Percentiles rank a stretch among this genome's conserved stretches.
These are phyloP conservation scores for Hyalella azteca DNA, from an alignment of 2,888 invertebrate genomes.

Conservation along the genomic window DNA sequence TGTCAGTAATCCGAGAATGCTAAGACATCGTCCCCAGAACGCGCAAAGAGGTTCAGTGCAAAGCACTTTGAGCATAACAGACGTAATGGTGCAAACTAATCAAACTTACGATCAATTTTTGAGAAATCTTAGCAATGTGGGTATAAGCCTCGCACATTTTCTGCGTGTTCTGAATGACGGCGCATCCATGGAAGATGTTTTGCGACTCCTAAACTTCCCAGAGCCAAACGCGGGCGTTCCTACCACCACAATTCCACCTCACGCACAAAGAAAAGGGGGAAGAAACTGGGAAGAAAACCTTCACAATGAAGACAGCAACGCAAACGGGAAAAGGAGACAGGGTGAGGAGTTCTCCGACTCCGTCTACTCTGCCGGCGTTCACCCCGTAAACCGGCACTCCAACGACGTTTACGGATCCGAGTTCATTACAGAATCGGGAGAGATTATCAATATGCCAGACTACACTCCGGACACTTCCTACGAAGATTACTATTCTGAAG, in stretches of 20 bases:
- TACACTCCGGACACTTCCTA: neutral
- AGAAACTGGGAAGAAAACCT: no score
- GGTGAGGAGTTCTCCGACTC: neutral
- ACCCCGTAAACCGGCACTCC: neutral
- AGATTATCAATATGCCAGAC: neutral
- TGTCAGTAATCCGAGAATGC: slow-evolving; percentile 3
- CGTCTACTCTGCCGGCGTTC: neutral
- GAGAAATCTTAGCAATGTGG: neutral
- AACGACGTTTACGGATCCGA: neutral
- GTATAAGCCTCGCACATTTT: neutral
- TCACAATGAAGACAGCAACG: neutral
- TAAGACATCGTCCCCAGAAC: neutral
- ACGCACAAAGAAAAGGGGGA: neutral
- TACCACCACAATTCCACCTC: neutral
- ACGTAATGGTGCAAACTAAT: neutral
- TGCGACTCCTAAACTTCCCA: neutral
- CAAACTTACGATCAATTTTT: neutral
- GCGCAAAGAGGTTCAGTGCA: neutral
- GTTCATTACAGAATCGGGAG: slow-evolving; percentile 17
- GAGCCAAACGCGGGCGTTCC: neutral
- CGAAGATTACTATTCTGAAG: slow-evolving; percentile 7
- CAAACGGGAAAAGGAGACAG: neutral
- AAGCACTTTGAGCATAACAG: neutral
- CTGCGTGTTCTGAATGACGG: slow-evolving; percentile 15
- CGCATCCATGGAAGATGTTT: neutral